Evolutionary conservation across 2,113 vertebrate genomes (phyloP), one percentile per base, ranked within the genome.

Genomic region (Hymenochirus boettgeri): DNA sequence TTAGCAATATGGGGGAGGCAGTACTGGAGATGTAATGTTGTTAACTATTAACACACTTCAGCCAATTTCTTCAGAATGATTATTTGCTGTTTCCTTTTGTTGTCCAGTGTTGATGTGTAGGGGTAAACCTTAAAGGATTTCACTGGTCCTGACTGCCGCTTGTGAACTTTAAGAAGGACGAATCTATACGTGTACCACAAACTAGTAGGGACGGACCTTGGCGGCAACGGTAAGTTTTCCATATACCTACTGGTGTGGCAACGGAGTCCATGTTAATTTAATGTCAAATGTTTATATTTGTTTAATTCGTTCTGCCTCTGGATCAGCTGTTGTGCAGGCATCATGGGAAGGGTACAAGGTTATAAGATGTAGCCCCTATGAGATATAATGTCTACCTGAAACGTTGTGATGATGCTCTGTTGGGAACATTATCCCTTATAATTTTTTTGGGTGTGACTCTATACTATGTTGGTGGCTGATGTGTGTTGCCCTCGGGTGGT

Each of bases 161-260:
- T 75, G 81, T 97, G 73, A 88, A 87, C 71, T 90, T 96, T 74
- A 96, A 94, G 81, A 89, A 86, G 77, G 94, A 92, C 57, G 94
- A 98, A 81, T 79, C 89, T 98, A 7, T 95, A 92, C 13, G 92
- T 98, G 1, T 99, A 99, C 80, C 94, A 97, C 80, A 99, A 97
- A 77, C 78, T 99, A 70, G 83, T 88, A 22, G 93, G 93, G 69
- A 78, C 82, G 0, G 91, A 96, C 72, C 55, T 97, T 21, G 94
- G 96, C 95, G 13, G 96, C 94, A 82, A 96, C 84, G 58, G 96
- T 99, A 86, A 94, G 96, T 97, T 83, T 27, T 39, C 2, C 21
- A 48, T 65, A 51, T 4, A 0, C 65, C 19, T 59, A 6, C 18
- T 18, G 1, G 7, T 4, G 10, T 35, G 33, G 10, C 33, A n/a